A percentile compares a stretch with the other conserved stretches of the same genome.
These are phyloP conservation scores for Callipepla californica DNA, from an alignment of 2,113 vertebrate genomes.

Conservation along the genomic window DNA sequence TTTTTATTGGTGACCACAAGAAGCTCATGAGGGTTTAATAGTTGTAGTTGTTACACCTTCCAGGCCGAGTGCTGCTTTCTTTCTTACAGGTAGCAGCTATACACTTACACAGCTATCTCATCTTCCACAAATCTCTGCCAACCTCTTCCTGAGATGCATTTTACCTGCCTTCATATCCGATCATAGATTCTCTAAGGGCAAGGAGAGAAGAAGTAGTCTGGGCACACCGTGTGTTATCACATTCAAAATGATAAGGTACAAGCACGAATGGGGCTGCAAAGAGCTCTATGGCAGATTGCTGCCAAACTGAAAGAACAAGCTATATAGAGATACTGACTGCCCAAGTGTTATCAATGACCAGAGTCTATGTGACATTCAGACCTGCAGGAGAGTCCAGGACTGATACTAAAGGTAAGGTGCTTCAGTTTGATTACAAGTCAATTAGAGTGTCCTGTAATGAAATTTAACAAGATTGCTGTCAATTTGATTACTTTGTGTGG, in stretches of 20 bases:
- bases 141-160: background rate
- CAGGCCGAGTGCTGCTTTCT: background rate
- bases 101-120: conserved; percentile 3
- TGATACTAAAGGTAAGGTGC: conserved; percentile 9
- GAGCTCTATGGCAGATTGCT: background rate
- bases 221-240: background rate
- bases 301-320: background rate
- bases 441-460: background rate
- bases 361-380: background rate
- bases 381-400: background rate
- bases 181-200: background rate
- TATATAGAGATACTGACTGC: background rate
- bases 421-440: conserved; percentile 42
- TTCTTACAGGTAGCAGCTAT: background rate
- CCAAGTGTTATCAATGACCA: background rate
- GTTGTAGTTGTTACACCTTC: background rate
- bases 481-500: background rate
- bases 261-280: background rate
- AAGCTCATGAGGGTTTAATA: background rate
- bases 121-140: background rate
- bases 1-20: background rate
- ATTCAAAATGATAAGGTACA: background rate
- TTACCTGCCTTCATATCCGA: background rate
- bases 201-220: background rate
- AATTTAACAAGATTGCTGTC: background rate